Conservation (phyloP, 2,797 vertebrate genomes). For the Pteronotus mesoamericanus region DNA sequence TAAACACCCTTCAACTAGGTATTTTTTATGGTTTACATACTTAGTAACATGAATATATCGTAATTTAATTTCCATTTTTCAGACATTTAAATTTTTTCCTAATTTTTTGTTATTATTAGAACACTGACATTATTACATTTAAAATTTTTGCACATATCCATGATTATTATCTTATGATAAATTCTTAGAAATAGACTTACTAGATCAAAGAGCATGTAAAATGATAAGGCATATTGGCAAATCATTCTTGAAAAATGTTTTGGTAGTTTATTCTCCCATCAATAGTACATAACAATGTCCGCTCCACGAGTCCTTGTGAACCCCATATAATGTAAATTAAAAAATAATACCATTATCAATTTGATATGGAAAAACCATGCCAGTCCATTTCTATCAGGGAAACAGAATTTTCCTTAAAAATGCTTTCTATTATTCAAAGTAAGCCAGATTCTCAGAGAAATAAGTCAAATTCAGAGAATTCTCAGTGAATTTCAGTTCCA, state of each 20-base stretch:
- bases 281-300: neutral
- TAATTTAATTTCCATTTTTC: slow-evolving; percentile 31
- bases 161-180: slow-evolving; percentile 7
- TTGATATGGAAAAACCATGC: neutral
- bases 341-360: neutral
- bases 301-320: neutral
- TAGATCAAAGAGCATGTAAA: slow-evolving; percentile 20
- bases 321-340: neutral
- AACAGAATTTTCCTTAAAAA: slow-evolving; percentile 15
- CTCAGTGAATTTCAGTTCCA: slow-evolving; percentile 29
- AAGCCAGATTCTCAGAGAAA: slow-evolving; percentile 17
- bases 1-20: slow-evolving; percentile 15
- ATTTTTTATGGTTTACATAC: neutral
- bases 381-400: neutral
- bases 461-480: neutral
- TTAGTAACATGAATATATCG: neutral
- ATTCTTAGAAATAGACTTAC: slow-evolving; percentile 30
- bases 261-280: slow-evolving; percentile 25
- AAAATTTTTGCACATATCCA: neutral
- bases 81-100: slow-evolving; percentile 30
- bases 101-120: slow-evolving; percentile 21
- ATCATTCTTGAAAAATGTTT: slow-evolving; percentile 30
- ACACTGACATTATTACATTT: neutral
- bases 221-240: slow-evolving; percentile 5
- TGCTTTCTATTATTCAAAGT: slow-evolving; percentile 22